Base-by-base conservation (phyloP, 2,113 vertebrate genomes). In the Nanorana parkeri region DNA sequence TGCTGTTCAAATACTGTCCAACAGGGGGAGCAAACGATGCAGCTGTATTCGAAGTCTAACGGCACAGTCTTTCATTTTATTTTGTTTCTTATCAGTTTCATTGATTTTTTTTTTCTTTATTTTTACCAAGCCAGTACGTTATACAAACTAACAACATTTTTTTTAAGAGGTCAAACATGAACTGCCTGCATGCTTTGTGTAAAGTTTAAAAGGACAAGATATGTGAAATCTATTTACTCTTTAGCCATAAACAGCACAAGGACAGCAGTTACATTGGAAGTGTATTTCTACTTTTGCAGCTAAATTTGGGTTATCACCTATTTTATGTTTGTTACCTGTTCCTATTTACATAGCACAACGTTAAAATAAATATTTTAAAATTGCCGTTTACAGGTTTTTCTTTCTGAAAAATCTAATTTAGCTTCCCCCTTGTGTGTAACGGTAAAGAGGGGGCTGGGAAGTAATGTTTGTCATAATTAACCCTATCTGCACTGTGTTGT, bases 161-260 rank as follows among this genome's bases (percentile, higher is more conserved):
- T 81, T 41, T 67, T 82, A 71, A 36, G 52, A 29, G 72, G 63
- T 58, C 71, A 75, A 76, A 82, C 51, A 66, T 68, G 71, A 54
- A 76, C 63, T 76, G 63, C 63, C 47, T 75, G 54, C 61, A 67
- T 29, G 58, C 71, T 64, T 60, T 75, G 63, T 67, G 52, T 47
- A 82, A 82, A 75, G 72, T 74, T 76, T 83, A 83, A 60, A 74
- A 83, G 63, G 73, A 76, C 80, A 60, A 29, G n/a, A n/a, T 32
- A 47, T 32, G 65, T 28, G 19, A 55, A 76, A 83, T 83, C 29
- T 83, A 29, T 83, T 81, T 83, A 68, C 23, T 3, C n/a, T 68
- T 68, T 15, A 76, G 51, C 16, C 61, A 68, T 26, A 76, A 76
- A 76, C 23, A 83, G 15, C n/a, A 47, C 56, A 67, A 17, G 29